phyloP scores from a whole-genome alignment of 2,797 vertebrate species.

The Hippocampus kuda region DNA sequence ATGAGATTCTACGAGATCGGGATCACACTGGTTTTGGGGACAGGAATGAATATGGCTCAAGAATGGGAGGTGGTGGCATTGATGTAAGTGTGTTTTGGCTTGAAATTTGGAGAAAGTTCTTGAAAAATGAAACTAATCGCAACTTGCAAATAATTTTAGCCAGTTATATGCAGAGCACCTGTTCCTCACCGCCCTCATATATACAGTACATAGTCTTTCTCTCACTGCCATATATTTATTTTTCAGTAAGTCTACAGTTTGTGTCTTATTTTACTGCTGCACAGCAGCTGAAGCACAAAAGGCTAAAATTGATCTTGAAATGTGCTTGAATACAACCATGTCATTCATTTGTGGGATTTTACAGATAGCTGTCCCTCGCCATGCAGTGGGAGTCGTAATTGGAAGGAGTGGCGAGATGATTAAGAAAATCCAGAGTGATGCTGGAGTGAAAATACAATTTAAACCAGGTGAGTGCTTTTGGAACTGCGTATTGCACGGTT shows the following conservation, averaged over 20 bases:
- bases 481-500: neutral
- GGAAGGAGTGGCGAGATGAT: constrained; percentile 94
- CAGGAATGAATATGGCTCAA: constrained; percentile 77
- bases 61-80: constrained; percentile 72
- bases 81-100: constrained; percentile 7
- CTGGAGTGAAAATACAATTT: constrained; percentile 93
- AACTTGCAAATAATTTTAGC: neutral
- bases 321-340: neutral
- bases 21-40: constrained; percentile 83
- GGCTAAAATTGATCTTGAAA: neutral
- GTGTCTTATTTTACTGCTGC: neutral
- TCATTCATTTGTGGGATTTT: constrained; percentile 9
- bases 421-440: constrained; percentile 94
- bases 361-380: constrained; percentile 85
- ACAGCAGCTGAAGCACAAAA: neutral
- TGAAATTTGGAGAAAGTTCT: neutral
- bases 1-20: constrained; percentile 85
- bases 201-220: neutral
- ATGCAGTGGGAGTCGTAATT: constrained; percentile 91
- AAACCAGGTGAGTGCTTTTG: constrained; percentile 75
- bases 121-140: neutral
- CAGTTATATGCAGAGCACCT: neutral
- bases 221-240: neutral
- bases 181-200: neutral
- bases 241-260: neutral